Base-by-base conservation (phyloP, 2,888 invertebrate species). In the Galerucella calmariensis region DNA sequence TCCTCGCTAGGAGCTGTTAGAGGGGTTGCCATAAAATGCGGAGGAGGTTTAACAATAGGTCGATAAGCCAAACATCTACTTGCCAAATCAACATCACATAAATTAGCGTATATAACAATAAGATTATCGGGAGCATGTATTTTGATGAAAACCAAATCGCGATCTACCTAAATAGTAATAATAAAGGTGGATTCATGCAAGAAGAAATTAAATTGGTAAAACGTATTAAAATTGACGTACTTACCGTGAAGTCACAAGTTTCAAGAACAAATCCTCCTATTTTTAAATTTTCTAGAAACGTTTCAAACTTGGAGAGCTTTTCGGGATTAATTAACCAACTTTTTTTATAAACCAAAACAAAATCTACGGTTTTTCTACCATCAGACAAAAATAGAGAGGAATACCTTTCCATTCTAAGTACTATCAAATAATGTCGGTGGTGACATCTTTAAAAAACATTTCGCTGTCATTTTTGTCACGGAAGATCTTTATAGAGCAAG, bases 121-220 rank as follows among this genome's bases (percentile, higher is more conserved):
- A 83, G 70, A 6, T 79, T 24, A 11, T 84, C 80, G 8, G 86
- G 83, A 1, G 84, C 86, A 75, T 87, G 86, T 44, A 80, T 71
- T 65, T 81, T 81, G 10, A 87, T 75, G 75, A 86, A 87, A 9
- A 83, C 72, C 41, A 84, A 67, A 69, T 78, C 78, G 75, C 79
- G 53, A 81, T 82, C 77, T 41, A 70, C 76, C 83, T 83, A 75
- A 70, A n/a, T n/a, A n/a, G n/a, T n/a, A n/a, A n/a, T n/a, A n/a
- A n/a, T n/a, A n/a, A n/a, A n/a, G n/a, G n/a, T n/a, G n/a, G n/a
- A n/a, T n/a, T n/a, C n/a, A n/a, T n/a, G n/a, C n/a, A n/a, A n/a
- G n/a, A n/a, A n/a, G n/a, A n/a, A 3, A 24, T 61, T 61, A 61
- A 61, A 24, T 61, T 27, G 14, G 41, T 14, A 41, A 62, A n/a